Percentiles rank a stretch among this genome's conserved stretches.
Conservation (phyloP, 2,888 invertebrate species). For the Argyra leucocephala region DNA sequence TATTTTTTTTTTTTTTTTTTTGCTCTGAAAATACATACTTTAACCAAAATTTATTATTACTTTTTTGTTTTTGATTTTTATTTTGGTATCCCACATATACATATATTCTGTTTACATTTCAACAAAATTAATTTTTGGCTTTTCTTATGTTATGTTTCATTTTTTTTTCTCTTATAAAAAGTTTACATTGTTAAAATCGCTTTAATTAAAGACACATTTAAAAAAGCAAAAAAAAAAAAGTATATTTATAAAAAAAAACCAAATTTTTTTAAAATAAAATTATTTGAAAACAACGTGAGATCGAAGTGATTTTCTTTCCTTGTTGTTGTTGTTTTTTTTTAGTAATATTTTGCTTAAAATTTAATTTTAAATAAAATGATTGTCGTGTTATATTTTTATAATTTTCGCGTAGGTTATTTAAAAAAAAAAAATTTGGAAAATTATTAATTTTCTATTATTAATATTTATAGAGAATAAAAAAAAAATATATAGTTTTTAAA, state of each 20-base stretch:
- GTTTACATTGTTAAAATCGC: not conserved
- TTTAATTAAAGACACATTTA: not conserved
- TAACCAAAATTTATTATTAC: not conserved
- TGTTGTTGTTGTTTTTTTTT: no score
- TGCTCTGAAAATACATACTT: not conserved
- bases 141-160: not conserved
- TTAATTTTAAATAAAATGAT: not conserved
- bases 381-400: slow-evolving; percentile 1
- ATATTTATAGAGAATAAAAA: not conserved
- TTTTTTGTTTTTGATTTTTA: not conserved
- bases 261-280: not conserved
- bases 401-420: not conserved
- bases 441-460: slow-evolving; percentile 3
- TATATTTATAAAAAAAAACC: no score
- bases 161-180: no score
- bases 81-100: not conserved
- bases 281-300: not conserved
- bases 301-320: no score
- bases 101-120: not conserved
- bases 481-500: no score
- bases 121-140: not conserved
- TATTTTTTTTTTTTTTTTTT: no score
- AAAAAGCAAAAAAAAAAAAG: not conserved
- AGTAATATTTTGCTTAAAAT: not conserved
- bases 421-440: not conserved